Evolutionary conservation across 2,888 invertebrate genomes (phyloP), one percentile per base, ranked within the genome.

Genomic region (Oscheius sp.): DNA sequence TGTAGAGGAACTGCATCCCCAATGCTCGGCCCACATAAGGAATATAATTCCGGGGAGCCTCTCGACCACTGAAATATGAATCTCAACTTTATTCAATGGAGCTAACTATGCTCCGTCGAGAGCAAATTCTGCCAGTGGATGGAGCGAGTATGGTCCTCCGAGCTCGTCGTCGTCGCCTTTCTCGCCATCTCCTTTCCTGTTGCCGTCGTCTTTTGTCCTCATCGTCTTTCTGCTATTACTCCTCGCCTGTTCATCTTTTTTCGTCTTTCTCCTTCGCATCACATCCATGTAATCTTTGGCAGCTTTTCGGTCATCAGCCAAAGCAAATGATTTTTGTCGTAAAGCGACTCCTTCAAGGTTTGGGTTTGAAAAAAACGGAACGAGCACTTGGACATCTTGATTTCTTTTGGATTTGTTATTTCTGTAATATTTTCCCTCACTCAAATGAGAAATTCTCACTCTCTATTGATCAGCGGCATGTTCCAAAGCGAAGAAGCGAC

Each of bases 301-400:
- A 9, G 27, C 27, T n/a, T 27, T 23, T 9, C 58, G 35, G 27
- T 58, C 58, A 1, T 58, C 58, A n/a, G 58, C 58, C 58, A 58
- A 13, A 12, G 13, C 27, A 27, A 58, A 0, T n/a, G 27, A 7
- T 13, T 58, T 27, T 2, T 29, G 58, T 7, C 21, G 27, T 9
- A 58, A 5, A n/a, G 58, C 27, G 9, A 58, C 13, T n/a, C 29
- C 29, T 25, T 12, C 29, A 16, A 25, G 58, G 29, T 16, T 12
- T 1, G 29, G 58, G n/a, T 58, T 58, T 9, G 29, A n/a, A 29
- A 27, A 16, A 29, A 23, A 58, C 55, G 21, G 25, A 5, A 18
- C 18, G n/a, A n/a, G 16, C 49, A 49, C 49, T n/a, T 49, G 16
- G 13, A 5, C 49, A 16, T 16, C 18, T 49, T 49, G 16, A n/a